These are phyloP conservation scores for Pithys albifrons DNA, from an alignment of 2,113 vertebrate species.

Conservation along the genomic window DNA sequence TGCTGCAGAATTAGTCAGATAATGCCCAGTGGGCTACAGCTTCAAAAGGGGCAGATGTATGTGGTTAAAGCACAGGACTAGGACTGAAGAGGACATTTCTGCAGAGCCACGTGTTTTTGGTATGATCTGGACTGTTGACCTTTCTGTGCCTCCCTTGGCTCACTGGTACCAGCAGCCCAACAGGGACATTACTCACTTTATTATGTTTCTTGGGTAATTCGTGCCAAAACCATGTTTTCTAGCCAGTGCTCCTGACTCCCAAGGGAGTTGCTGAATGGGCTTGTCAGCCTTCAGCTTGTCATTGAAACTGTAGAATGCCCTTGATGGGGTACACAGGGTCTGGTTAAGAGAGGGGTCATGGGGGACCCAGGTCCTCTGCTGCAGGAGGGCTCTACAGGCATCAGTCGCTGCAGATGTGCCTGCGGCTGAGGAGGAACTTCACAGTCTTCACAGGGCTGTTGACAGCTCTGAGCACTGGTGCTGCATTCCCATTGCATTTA, in stretches of 20 bases:
- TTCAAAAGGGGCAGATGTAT: background rate
- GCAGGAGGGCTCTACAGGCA: background rate
- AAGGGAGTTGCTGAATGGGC: background rate
- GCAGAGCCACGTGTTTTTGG: background rate
- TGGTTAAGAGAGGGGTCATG: background rate
- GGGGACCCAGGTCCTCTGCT: background rate
- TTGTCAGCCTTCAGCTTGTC: background rate
- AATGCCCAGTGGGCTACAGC: background rate
- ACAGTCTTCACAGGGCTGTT: background rate
- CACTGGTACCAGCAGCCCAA: background rate
- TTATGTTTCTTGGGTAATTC: background rate
- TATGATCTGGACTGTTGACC: background rate
- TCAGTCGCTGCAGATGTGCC: background rate
- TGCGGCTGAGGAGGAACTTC: background rate
- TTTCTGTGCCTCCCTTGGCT: background rate
- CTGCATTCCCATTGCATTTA: background rate
- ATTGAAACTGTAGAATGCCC: background rate
- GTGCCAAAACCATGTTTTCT: background rate
- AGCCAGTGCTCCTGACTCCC: background rate
- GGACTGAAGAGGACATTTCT: background rate
- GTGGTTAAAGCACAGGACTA: background rate
- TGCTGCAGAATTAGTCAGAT: background rate
- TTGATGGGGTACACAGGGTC: accelerated
- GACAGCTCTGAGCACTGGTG: background rate
- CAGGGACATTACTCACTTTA: background rate